Evolutionary conservation across 1,140 invertebrate genomes (phyloP).

Genomic region (Andricus grossulariae): DNA sequence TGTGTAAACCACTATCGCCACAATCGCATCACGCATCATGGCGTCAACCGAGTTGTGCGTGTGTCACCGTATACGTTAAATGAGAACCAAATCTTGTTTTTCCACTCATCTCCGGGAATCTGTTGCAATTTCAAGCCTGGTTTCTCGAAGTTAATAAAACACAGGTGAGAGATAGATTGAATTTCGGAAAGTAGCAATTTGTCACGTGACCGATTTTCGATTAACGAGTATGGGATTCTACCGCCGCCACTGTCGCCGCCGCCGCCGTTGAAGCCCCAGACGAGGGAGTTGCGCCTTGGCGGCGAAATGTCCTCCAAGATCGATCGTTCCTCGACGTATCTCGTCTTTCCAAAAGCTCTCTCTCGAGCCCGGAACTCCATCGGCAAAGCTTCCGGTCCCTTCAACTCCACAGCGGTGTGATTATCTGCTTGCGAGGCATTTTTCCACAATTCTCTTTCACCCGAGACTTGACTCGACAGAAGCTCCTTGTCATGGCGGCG

Average conservation of each 20-base stretch:
- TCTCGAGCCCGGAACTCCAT: slow-evolving; percentile 28
- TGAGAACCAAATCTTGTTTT: slow-evolving; percentile 50
- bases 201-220: not conserved
- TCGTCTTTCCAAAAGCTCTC: slow-evolving; percentile 37
- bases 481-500: slow-evolving; percentile 63
- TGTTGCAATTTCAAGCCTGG: slow-evolving; percentile 46
- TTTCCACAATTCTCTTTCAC: too few species aligned
- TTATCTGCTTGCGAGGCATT: not conserved
- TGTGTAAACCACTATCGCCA: too few species aligned
- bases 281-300: slow-evolving; percentile 62
- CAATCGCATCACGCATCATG: slow-evolving; percentile 56
- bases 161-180: slow-evolving; percentile 14
- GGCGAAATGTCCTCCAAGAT: slow-evolving; percentile 62
- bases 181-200: slow-evolving; percentile 4
- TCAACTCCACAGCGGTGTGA: not conserved
- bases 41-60: slow-evolving; percentile 64
- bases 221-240: not conserved
- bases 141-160: slow-evolving; percentile 48
- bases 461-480: slow-evolving; percentile 42
- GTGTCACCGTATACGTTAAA: slow-evolving; percentile 59
- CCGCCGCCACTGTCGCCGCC: slow-evolving; percentile 35
- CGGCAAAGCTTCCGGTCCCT: not conserved
- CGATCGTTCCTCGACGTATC: slow-evolving; percentile 42
- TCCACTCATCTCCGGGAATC: slow-evolving; percentile 38
- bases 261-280: slow-evolving; percentile 10